These are phyloP conservation scores for Serinus canaria DNA, from an alignment of 2,113 vertebrate genomes.

Conservation along the genomic window DNA sequence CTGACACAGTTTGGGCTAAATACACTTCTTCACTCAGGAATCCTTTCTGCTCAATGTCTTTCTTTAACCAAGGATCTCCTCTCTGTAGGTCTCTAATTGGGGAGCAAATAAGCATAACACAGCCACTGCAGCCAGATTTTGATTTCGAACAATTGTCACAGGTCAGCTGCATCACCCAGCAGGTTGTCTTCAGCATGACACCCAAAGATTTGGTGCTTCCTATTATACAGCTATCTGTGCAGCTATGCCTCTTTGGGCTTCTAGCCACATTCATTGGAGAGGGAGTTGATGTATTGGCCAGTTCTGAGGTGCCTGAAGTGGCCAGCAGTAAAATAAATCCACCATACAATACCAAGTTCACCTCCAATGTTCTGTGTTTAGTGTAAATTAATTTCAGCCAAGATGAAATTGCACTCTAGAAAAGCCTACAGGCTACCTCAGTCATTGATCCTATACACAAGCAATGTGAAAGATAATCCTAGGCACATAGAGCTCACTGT, in stretches of 20 bases:
- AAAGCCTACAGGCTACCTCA: background rate
- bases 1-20: background rate
- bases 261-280: background rate
- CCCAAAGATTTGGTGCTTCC: background rate
- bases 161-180: background rate
- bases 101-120: background rate
- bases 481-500: background rate
- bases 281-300: background rate
- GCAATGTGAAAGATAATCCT: background rate
- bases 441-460: background rate
- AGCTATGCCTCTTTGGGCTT: background rate
- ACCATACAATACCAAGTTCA: background rate
- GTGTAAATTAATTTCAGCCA: background rate
- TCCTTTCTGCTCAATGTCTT: background rate
- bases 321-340: background rate
- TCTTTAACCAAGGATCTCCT: background rate
- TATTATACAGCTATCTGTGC: rapidly evolving
- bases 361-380: background rate
- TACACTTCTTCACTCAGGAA: background rate
- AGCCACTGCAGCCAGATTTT: background rate
- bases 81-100: background rate
- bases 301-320: background rate
- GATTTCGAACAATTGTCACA: background rate
- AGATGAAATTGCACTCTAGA: background rate
- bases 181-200: background rate